Evolutionary conservation across 2,797 vertebrate genomes (phyloP).

Genomic region (Cichlasoma orientale): DNA sequence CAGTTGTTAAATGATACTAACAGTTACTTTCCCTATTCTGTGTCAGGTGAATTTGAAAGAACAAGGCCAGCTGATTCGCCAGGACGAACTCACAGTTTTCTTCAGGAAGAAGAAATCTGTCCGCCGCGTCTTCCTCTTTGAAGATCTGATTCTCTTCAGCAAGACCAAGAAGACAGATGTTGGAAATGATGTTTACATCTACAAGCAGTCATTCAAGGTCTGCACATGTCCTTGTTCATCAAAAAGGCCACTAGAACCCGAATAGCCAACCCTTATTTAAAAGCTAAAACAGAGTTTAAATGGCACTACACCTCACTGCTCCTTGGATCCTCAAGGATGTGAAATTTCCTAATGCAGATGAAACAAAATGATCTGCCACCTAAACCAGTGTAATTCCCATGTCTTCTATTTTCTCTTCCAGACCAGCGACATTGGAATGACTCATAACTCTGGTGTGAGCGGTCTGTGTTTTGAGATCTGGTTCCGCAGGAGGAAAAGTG

Average conservation of each 20-base stretch:
- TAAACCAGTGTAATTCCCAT: neutral
- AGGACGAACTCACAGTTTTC: slow-evolving; percentile 82
- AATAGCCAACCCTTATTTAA: neutral
- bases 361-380: too few species aligned
- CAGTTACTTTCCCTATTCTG: neutral
- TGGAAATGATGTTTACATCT: slow-evolving; percentile 83
- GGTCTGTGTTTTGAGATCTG: slow-evolving; percentile 86
- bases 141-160: slow-evolving; percentile 85
- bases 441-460: slow-evolving; percentile 79
- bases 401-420: slow-evolving; percentile 37
- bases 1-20: neutral
- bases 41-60: slow-evolving; percentile 83
- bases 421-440: slow-evolving; percentile 86
- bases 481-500: slow-evolving; percentile 83
- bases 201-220: slow-evolving; percentile 87
- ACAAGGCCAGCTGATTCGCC: slow-evolving; percentile 83
- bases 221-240: neutral
- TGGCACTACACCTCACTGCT: neutral
- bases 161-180: slow-evolving; percentile 81
- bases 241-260: neutral
- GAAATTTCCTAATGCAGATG: too few species aligned
- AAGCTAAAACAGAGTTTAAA: neutral
- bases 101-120: slow-evolving; percentile 83
- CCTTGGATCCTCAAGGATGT: neutral
- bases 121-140: slow-evolving; percentile 83